phyloP scores from a whole-genome alignment of 2,797 vertebrate species.

The Sebastes glaucus region DNA sequence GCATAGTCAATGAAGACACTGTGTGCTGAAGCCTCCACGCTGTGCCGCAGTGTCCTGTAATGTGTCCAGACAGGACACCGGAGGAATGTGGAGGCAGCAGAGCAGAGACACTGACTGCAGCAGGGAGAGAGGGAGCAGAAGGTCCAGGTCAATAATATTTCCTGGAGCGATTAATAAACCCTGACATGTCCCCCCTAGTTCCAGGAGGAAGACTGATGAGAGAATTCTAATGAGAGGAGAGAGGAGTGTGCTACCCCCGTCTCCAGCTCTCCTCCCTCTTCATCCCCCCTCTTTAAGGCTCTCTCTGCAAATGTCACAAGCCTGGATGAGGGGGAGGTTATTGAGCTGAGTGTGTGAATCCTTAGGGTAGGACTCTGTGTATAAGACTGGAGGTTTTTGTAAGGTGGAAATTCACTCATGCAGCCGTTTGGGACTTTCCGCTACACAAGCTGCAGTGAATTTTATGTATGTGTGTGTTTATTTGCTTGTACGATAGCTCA shows the following conservation, averaged over 20 bases:
- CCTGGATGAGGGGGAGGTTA: slow-evolving; percentile 44
- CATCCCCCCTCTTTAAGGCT: slow-evolving; percentile 29
- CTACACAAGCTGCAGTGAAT: slow-evolving; percentile 18
- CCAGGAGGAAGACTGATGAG: slow-evolving; percentile 68
- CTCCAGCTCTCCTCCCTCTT: slow-evolving; percentile 13
- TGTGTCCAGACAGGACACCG: slow-evolving; percentile 66
- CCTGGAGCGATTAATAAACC: slow-evolving; percentile 80
- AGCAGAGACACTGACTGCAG: slow-evolving; percentile 62
- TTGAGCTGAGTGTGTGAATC: slow-evolving; percentile 35
- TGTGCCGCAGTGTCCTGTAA: slow-evolving; percentile 75
- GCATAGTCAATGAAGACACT: slow-evolving; percentile 75
- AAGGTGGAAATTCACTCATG: slow-evolving; percentile 39
- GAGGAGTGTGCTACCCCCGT: background rate
- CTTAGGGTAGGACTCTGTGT: slow-evolving; percentile 14
- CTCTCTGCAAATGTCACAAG: slow-evolving; percentile 67
- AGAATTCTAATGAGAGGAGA: slow-evolving; percentile 76
- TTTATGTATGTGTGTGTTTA: slow-evolving; percentile 37
- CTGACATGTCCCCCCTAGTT: slow-evolving; percentile 54
- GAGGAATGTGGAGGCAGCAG: slow-evolving; percentile 70
- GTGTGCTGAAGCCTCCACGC: slow-evolving; percentile 60
- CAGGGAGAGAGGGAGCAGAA: slow-evolving; percentile 59
- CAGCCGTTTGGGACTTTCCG: slow-evolving; percentile 37
- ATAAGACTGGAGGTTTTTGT: slow-evolving; percentile 21
- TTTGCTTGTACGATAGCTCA: background rate
- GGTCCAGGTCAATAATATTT: slow-evolving; percentile 80